phyloP scores from a whole-genome alignment of 2,113 vertebrate species.

The Galemys pyrenaicus region DNA sequence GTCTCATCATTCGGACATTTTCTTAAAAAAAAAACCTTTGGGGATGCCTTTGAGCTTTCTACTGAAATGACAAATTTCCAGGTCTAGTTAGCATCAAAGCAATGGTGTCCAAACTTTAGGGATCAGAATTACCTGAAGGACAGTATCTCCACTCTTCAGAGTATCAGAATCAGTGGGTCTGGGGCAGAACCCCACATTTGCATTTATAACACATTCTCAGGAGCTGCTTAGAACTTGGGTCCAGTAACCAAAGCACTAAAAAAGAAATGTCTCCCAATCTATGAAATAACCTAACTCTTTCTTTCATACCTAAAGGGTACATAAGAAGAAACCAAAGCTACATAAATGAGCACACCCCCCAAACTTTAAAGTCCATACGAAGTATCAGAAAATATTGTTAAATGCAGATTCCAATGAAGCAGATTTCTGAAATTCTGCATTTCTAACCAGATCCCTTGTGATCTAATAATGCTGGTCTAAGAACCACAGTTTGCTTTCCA shows the following conservation, averaged over 20 bases:
- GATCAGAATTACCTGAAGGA: neutral
- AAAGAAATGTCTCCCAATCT: neutral
- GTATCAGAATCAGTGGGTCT: neutral
- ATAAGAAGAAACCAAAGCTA: neutral
- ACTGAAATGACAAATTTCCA: neutral
- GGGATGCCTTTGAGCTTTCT: neutral
- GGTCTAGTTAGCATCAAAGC: neutral
- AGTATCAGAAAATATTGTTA: neutral
- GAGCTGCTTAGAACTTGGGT: too few species aligned
- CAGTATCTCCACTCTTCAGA: neutral
- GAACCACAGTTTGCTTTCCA: neutral
- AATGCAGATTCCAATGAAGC: neutral
- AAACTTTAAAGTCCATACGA: neutral
- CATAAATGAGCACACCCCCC: neutral
- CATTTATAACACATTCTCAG: neutral
- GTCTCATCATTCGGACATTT: neutral
- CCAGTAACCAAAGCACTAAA: neutral
- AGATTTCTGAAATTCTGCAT: neutral
- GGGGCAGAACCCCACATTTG: neutral
- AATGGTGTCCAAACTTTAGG: neutral
- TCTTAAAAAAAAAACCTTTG: neutral
- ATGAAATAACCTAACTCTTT: neutral
- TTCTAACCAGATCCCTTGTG: neutral
- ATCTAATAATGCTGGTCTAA: neutral
- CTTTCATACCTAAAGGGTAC: neutral